A percentile compares a stretch with the other conserved stretches of the same genome.
These are phyloP conservation scores for Myotis daubentonii DNA, from an alignment of 2,797 vertebrate species.

Conservation along the genomic window DNA sequence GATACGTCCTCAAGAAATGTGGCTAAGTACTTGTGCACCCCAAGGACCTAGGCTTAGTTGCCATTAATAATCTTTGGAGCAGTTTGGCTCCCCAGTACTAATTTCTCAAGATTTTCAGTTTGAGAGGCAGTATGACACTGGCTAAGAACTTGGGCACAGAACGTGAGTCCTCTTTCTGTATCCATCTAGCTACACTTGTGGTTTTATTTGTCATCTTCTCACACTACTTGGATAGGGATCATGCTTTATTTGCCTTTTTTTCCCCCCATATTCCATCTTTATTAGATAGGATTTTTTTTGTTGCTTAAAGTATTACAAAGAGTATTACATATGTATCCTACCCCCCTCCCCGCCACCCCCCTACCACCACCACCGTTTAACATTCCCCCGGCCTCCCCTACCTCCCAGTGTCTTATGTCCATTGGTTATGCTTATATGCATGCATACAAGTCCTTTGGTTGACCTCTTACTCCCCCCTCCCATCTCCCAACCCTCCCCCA, in stretches of 20 bases:
- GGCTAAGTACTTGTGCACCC: neutral
- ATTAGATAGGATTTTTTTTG: too few relatives aligned
- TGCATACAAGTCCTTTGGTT: too few relatives aligned
- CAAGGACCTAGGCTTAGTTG: neutral
- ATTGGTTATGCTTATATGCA: too few relatives aligned
- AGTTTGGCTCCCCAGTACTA: neutral
- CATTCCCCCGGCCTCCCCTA: too few relatives aligned
- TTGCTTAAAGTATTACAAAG: too few relatives aligned
- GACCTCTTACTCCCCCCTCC: too few relatives aligned
- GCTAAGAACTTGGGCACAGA: neutral
- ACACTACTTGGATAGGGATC: neutral
- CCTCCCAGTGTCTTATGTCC: too few relatives aligned
- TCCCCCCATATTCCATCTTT: too few relatives aligned
- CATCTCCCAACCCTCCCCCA: too few relatives aligned
- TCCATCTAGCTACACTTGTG: neutral
- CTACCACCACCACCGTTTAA: too few relatives aligned
- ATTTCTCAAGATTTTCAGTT: conserved; percentile 28
- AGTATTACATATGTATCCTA: too few relatives aligned
- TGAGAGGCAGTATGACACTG: neutral
- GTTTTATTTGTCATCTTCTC: conserved; percentile 33
- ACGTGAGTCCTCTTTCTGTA: conserved; percentile 1
- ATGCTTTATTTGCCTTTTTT: conserved; percentile 49
- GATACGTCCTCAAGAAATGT: conserved; percentile 4
- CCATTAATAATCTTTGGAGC: neutral
- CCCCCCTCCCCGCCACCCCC: too few relatives aligned